A percentile compares a stretch with the other conserved stretches of the same genome.
Evolutionary conservation across 2,113 vertebrate species (phyloP).

Genomic region (Raphicerus campestris): DNA sequence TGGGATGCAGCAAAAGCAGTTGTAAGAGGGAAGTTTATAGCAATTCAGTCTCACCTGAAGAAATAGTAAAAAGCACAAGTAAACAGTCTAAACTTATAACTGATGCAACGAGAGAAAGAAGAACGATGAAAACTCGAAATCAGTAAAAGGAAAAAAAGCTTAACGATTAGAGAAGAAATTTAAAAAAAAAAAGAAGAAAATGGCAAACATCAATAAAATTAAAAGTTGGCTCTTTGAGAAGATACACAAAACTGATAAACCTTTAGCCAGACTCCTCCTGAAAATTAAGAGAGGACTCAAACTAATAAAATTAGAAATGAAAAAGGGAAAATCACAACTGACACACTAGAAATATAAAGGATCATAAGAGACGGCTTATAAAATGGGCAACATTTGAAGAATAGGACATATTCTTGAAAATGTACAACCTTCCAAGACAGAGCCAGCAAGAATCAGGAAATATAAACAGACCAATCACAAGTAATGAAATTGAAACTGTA

Average conservation of each 20-base stretch:
- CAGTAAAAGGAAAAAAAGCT: not conserved
- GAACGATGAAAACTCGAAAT: not conserved
- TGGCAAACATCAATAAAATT: not conserved
- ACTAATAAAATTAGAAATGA: not conserved
- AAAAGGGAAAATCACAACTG: not conserved
- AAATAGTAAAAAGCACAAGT: not conserved
- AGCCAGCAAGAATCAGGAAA: not conserved
- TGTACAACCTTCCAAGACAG: not conserved
- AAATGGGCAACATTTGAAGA: not conserved
- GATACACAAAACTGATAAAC: not conserved
- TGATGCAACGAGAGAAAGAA: not conserved
- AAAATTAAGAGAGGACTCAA: not conserved
- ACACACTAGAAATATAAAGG: not conserved
- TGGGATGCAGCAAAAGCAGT: not conserved
- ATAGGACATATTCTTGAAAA: not conserved
- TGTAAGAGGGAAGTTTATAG: not conserved
- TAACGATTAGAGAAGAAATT: not conserved
- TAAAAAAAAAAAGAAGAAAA: not conserved
- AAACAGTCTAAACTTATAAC: not conserved
- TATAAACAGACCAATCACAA: not conserved
- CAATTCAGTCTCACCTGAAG: not conserved
- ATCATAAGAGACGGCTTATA: not conserved
- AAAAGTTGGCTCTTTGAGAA: not conserved
- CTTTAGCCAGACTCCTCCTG: not conserved
- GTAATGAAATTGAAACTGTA: not conserved